Conservation (phyloP, 2,113 vertebrate species). For the Verasper variegatus region DNA sequence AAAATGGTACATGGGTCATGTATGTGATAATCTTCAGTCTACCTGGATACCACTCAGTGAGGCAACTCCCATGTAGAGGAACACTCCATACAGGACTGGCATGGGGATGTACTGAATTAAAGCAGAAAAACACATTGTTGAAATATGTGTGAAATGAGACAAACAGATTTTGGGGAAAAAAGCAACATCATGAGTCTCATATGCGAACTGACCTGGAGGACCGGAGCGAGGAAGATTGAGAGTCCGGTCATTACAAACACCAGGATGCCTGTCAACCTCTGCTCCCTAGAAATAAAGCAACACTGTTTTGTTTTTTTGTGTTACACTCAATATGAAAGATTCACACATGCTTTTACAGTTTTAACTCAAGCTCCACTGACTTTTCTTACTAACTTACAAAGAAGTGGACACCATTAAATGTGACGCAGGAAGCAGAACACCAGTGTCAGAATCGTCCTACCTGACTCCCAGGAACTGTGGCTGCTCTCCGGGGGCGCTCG, state of each 20-base stretch:
- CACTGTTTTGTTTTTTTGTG: no score
- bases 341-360: no score
- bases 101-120: conserved; percentile 91
- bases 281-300: conserved; percentile 81
- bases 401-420: neutral
- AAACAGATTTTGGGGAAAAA: neutral
- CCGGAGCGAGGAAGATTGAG: conserved; percentile 93
- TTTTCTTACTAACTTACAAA: neutral
- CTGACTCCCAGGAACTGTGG: conserved; percentile 96
- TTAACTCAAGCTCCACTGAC: no score
- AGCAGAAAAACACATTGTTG: neutral
- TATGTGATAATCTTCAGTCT: neutral
- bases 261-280: conserved; percentile 90
- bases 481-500: conserved; percentile 95
- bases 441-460: conserved; percentile 67
- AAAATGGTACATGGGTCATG: neutral
- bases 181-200: neutral
- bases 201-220: conserved; percentile 87
- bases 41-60: conserved; percentile 97
- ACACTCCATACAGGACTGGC: conserved; percentile 96
- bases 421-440: neutral
- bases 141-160: neutral
- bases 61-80: conserved; percentile 97
- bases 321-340: neutral
- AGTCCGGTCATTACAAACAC: conserved; percentile 95